Evolutionary conservation across 1,140 invertebrate species (phyloP).

Genomic region (Dendroctonus valens): DNA sequence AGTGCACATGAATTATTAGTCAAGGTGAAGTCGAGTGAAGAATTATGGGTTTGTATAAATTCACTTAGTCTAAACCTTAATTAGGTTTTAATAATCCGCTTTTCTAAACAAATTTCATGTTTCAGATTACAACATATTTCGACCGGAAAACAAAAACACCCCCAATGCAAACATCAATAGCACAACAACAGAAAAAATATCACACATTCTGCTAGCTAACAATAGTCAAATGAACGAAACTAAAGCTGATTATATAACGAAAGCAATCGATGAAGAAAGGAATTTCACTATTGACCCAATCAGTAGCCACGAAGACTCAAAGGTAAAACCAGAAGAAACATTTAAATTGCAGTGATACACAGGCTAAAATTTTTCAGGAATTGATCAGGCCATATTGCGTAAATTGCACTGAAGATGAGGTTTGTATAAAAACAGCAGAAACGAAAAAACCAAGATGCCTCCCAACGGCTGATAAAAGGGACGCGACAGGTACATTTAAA

Average conservation of each 20-base stretch:
- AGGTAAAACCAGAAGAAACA: background rate
- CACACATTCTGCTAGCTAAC: background rate
- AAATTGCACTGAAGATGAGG: slow-evolving; percentile 28
- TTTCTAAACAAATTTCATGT: background rate
- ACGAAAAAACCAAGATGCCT: slow-evolving; percentile 57
- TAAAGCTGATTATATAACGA: background rate
- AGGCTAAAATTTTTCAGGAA: slow-evolving; percentile 4
- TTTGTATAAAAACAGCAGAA: slow-evolving; percentile 45
- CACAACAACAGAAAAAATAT: slow-evolving; percentile 1
- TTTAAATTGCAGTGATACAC: background rate
- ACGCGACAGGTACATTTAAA: slow-evolving; percentile 58
- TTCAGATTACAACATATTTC: slow-evolving; percentile 21
- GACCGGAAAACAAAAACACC: slow-evolving; percentile 14
- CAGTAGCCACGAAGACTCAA: background rate
- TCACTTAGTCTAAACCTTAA: background rate
- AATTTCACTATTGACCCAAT: no score
- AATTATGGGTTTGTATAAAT: background rate
- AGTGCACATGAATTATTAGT: slow-evolving; percentile 6
- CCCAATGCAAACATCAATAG: slow-evolving; percentile 9
- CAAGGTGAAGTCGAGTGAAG: no score
- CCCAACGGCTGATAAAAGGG: slow-evolving; percentile 56
- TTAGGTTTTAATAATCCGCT: no score
- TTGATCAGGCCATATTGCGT: slow-evolving; percentile 13
- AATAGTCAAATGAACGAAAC: no score
- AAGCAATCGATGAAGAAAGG: background rate